These are phyloP conservation scores for Reticulitermes speratus DNA, from an alignment of 1,140 invertebrate species.

Conservation along the genomic window DNA sequence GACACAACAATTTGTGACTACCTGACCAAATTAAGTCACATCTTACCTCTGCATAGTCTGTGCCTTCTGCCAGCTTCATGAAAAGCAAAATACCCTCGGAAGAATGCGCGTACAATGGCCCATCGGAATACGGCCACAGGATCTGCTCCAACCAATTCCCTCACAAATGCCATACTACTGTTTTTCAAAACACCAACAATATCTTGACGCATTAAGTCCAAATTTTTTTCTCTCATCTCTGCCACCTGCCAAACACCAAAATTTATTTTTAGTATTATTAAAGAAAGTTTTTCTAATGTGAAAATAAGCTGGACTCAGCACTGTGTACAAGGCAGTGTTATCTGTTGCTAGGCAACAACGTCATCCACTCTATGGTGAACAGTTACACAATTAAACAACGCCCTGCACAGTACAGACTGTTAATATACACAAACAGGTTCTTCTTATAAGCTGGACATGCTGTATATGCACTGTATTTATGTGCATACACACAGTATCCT, in stretches of 20 bases:
- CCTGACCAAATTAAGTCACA: too few relatives aligned
- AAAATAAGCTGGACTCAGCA: too few relatives aligned
- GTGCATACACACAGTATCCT: too few relatives aligned
- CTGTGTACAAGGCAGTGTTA: too few relatives aligned
- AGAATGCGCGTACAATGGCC: conserved; percentile 90
- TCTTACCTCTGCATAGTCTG: conserved; percentile 59
- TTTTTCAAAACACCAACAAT: conserved; percentile 93
- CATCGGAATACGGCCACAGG: conserved; percentile 93
- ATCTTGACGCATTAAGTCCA: conserved; percentile 91
- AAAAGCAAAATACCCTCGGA: conserved; percentile 90
- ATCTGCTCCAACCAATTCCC: conserved; percentile 90
- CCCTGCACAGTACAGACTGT: too few relatives aligned
- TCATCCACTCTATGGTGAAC: too few relatives aligned
- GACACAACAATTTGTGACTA: too few relatives aligned
- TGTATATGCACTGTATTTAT: too few relatives aligned
- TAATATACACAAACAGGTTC: too few relatives aligned
- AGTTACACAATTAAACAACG: too few relatives aligned
- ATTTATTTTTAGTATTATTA: conserved; percentile 25
- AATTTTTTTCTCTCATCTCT: conserved; percentile 95
- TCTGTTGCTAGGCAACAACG: too few relatives aligned
- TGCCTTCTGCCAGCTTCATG: conserved; percentile 77
- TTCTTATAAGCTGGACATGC: too few relatives aligned
- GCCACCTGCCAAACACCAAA: conserved; percentile 57
- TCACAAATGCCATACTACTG: conserved; percentile 87
- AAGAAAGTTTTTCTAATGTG: background rate